Percentiles rank a stretch among this genome's conserved stretches.
phyloP scores from a whole-genome alignment of 2,888 invertebrate genomes.

The Imbricaverruca yamaguchii region DNA sequence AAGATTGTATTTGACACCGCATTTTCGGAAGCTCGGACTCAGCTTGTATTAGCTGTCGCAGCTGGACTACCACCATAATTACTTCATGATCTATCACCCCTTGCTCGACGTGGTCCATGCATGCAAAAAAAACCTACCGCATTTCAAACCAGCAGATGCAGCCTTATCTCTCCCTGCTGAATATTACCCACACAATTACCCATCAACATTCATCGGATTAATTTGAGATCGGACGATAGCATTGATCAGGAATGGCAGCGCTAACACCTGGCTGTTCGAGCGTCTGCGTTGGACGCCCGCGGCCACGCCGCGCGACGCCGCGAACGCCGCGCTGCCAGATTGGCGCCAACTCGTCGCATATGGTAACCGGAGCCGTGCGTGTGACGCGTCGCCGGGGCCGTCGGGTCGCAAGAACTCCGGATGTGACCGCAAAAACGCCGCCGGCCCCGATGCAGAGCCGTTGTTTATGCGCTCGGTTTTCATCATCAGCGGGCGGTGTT shows the following conservation, averaged over 20 bases:
- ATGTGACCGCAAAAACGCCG: conserved; percentile 4
- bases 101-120: no score
- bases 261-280: not conserved
- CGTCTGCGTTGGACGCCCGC: no score
- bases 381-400: no score
- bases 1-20: no score
- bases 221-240: not conserved
- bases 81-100: no score
- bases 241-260: not conserved
- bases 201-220: not conserved
- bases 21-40: no score
- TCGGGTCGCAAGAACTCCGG: not conserved
- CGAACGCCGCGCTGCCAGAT: not conserved
- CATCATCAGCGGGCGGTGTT: not conserved
- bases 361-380: not conserved
- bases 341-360: not conserved
- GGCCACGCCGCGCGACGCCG: not conserved
- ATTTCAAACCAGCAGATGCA: not conserved
- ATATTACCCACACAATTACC: not conserved
- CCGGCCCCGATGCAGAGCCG: not conserved
- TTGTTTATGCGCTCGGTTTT: conserved; percentile 7
- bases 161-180: not conserved
- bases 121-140: not conserved
- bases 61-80: no score
- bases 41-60: no score